Evolutionary conservation across 2,888 invertebrate species (phyloP).

Genomic region (Drosophila cyrtoloma): DNA sequence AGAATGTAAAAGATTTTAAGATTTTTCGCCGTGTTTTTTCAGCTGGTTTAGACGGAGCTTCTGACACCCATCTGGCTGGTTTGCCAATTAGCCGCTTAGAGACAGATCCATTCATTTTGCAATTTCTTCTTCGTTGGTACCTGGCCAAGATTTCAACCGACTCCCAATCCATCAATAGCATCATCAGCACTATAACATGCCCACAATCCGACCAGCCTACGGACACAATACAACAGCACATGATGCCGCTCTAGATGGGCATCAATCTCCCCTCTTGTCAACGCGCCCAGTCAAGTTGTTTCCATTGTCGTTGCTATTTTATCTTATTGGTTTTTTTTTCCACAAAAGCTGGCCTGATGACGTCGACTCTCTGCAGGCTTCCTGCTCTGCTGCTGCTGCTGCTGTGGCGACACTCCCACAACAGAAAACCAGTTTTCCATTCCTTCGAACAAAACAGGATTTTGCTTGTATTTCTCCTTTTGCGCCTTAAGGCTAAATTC

Average conservation of each 20-base stretch:
- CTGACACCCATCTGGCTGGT: not conserved
- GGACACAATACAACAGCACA: conserved; percentile 27
- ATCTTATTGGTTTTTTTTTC: conserved; percentile 2
- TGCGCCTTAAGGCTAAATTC: conserved; percentile 76
- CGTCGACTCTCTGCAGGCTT: conserved; percentile 45
- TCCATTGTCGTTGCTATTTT: conserved; percentile 59
- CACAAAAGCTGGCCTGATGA: conserved; percentile 66
- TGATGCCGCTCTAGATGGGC: conserved; percentile 59
- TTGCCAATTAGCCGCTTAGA: conserved; percentile 8
- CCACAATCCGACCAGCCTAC: conserved; percentile 41
- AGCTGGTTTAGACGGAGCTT: not conserved
- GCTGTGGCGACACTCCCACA: conserved; percentile 62
- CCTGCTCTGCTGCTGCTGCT: conserved; percentile 10
- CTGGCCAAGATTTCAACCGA: conserved; percentile 6
- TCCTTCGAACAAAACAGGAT: conserved; percentile 71
- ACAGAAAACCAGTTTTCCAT: conserved; percentile 66
- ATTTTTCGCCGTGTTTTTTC: not conserved
- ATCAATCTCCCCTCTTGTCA: conserved; percentile 75
- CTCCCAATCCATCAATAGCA: conserved; percentile 30
- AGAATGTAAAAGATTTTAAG: not conserved
- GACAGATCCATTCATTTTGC: conserved; percentile 7
- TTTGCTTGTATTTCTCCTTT: conserved; percentile 43
- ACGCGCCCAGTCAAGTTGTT: conserved; percentile 75
- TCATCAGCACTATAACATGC: conserved; percentile 33
- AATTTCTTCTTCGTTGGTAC: conserved; percentile 1